Base-by-base conservation (phyloP, 2,888 invertebrate genomes). In the Cancer borealis region DNA sequence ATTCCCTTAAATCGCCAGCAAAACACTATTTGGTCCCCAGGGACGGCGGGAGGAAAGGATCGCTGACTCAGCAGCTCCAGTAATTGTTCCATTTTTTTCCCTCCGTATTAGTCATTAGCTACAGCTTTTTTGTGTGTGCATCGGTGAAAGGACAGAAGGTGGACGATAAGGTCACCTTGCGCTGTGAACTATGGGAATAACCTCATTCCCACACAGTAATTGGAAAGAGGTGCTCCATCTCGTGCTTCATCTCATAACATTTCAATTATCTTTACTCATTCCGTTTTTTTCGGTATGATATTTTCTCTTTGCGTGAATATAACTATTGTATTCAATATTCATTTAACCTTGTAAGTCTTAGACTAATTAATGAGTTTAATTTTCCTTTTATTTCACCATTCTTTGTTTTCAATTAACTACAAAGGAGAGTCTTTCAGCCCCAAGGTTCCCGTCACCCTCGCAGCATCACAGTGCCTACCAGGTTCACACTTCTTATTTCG, bases 141-240 rank as follows among this genome's bases (percentile, higher is more conserved):
- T 84, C 84, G 39, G 84, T 84, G 39, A 84, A 39, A 84, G 39
- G 84, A 84, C 84, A 84, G 30, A 12, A 30, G 39, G 39, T 39
- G 84, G 84, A 84, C 39, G 84, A 39, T 84, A 84, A 84, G 84
- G 84, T 84, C 84, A 84, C 84, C 84, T 84, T 84, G 84, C 17
- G 84, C 39, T 84, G 84, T 84, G 84, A 84, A 84, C 84, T 84
- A 84, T 84, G 84, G 39, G 84, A 84, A 12, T 84, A 30, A 84
- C 84, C 84, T 84, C 84, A 39, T 84, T 84, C 84, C 39, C 84
- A 84, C 84, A 84, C 84, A n/a, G 6, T 84, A 84, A 84, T 39
- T 84, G 84, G 14, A 30, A 39, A 39, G 39, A 84, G 39, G 84
- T 84, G 84, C 39, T 84, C 84, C 39, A 39, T 84, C 30, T 30